phyloP scores from a whole-genome alignment of 2,797 vertebrate species.

The Caiman crocodilus region DNA sequence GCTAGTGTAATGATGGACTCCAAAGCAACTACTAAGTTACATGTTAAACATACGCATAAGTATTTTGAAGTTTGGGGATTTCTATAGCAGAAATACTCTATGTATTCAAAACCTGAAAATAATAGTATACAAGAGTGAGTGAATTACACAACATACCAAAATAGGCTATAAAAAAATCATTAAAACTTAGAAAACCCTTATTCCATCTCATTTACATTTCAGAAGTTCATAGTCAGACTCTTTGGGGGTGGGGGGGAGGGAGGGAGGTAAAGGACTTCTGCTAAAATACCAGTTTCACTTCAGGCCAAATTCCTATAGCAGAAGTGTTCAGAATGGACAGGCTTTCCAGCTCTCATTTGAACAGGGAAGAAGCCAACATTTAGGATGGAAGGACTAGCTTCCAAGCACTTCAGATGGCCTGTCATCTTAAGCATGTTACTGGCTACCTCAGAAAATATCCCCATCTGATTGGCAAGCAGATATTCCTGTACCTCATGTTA shows the following conservation, averaged over 20 bases:
- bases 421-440: neutral
- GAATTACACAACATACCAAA: neutral
- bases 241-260: too few species aligned
- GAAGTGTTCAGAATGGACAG: neutral
- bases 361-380: neutral
- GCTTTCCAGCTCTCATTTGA: neutral
- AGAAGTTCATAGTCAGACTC: neutral
- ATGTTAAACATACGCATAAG: neutral
- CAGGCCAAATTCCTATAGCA: neutral
- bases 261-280: too few species aligned
- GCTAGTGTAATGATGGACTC: neutral
- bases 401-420: neutral
- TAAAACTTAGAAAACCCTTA: neutral
- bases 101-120: neutral
- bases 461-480: neutral
- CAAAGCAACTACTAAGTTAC: neutral
- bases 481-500: rapidly evolving
- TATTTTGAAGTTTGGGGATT: neutral
- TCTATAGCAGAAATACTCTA: neutral
- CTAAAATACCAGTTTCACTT: neutral
- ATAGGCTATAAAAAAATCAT: neutral
- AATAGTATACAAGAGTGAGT: neutral
- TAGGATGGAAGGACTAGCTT: neutral
- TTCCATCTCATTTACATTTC: neutral
- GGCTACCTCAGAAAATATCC: neutral